Base-by-base conservation (phyloP, 2,113 vertebrate genomes). In the Myxocyprinus asiaticus region DNA sequence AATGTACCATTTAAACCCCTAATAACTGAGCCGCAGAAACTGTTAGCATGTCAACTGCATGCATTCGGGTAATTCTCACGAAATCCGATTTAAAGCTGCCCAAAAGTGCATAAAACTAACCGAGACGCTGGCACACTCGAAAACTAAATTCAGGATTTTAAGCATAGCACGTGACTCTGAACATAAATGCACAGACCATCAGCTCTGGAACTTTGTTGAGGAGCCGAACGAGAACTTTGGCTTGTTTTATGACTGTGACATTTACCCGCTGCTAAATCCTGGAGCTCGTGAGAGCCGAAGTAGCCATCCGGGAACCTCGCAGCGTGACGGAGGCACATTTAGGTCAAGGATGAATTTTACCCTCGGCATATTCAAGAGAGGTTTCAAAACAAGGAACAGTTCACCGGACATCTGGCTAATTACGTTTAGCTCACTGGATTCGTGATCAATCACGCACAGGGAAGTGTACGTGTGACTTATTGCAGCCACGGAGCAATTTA, bases 171-270 rank as follows among this genome's bases (percentile, higher is more conserved):
- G n/a, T n/a, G n/a, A n/a, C n/a, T n/a, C 22, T 1, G 50, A 10
- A 10, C 50, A 10, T 8, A 53, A 33, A 33, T 33, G 22, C 22
- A 33, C 22, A 6, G 48, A 33, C 22, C 22, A 33, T 1, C 62
- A 17, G 65, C 55, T 8, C 9, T n/a, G 6, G 50, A 66, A 12
- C 9, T 6, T 43, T 66, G 22, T 10, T 17, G 7, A 0, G 42
- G 10, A 33, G 22, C 22, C 22, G 47, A 53, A 71, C 33, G 44
- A 58, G 42, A 53, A 48, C 43, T 61, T 43, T 2, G 7, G 11
- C 9, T 47, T 42, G 48, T 51, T 78, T 62, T 69, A 51, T 6
- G 9, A 42, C 53, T 61, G 11, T 78, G 56, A 78, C 66, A 69
- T 78, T 62, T 62, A 6, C 9, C 63, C 58, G 63, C 22, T 48